Evolutionary conservation across 2,113 vertebrate genomes (phyloP).

Genomic region (Oxygymnocypris stewartii): DNA sequence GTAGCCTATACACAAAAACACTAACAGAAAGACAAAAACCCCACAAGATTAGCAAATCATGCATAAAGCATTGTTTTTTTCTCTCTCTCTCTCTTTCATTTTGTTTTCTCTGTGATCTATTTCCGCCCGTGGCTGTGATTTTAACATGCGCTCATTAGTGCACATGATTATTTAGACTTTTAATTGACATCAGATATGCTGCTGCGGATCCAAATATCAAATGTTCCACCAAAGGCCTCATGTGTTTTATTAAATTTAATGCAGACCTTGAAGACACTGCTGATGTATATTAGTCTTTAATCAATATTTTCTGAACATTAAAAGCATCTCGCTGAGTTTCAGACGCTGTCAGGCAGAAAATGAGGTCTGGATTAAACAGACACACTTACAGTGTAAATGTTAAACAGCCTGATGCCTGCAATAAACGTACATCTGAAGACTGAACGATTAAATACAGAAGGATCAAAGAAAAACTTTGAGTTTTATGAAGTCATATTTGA

Average conservation of each 20-base stretch:
- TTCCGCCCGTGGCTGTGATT: neutral
- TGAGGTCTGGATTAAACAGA: no score
- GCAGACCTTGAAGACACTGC: neutral
- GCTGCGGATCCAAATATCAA: neutral
- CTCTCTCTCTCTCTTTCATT: neutral
- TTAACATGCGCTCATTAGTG: neutral
- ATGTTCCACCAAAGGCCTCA: neutral
- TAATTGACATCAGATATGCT: neutral
- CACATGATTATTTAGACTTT: constrained; percentile 12
- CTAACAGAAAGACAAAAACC: neutral
- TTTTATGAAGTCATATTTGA: neutral
- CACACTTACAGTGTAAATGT: neutral
- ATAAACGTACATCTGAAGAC: neutral
- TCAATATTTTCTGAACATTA: constrained; percentile 19
- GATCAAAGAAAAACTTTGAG: neutral
- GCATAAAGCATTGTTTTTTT: neutral
- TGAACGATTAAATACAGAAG: neutral
- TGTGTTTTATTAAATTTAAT: neutral
- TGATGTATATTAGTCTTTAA: constrained; percentile 5
- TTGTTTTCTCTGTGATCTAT: neutral
- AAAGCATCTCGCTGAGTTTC: neutral
- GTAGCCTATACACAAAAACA: neutral
- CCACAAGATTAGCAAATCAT: neutral
- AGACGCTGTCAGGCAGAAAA: neutral
- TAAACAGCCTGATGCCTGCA: neutral